Percentiles rank a stretch among this genome's conserved stretches.
Conservation (phyloP, 1,140 invertebrate species). For the Drosophila parabipectinata region DNA sequence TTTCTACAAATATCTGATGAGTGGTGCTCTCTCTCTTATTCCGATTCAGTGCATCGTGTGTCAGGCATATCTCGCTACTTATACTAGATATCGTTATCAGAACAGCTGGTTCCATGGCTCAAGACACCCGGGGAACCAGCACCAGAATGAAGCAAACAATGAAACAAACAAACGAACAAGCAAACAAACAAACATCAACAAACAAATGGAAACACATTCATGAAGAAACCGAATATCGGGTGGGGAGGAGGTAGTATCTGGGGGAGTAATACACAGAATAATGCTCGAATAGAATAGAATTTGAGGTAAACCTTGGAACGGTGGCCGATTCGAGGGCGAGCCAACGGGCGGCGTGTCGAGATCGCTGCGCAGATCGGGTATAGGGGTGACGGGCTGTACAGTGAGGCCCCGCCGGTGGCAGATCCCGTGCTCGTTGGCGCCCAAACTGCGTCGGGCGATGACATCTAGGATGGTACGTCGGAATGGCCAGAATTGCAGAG, state of each 20-base stretch:
- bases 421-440: constrained; percentile 93
- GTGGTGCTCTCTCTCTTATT: constrained; percentile 17
- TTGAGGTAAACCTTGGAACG: constrained; percentile 82
- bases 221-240: constrained; percentile 41
- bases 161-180: constrained; percentile 49
- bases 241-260: background rate
- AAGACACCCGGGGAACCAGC: background rate
- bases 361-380: constrained; percentile 93
- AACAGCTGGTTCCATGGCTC: constrained; percentile 11
- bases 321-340: constrained; percentile 80
- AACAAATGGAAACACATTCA: constrained; percentile 63
- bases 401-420: constrained; percentile 92
- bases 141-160: constrained; percentile 42
- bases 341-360: constrained; percentile 86
- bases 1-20: constrained; percentile 19
- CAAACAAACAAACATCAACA: constrained; percentile 60
- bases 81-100: constrained; percentile 28
- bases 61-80: constrained; percentile 31
- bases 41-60: background rate
- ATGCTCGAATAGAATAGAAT: constrained; percentile 42
- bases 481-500: constrained; percentile 11
- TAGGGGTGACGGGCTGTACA: constrained; percentile 89
- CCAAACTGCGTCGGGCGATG: constrained; percentile 79
- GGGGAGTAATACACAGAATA: constrained; percentile 36
- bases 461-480: constrained; percentile 57